Evolutionary conservation across 2,888 invertebrate species (phyloP).

Genomic region (Ephialtes manifestator): DNA sequence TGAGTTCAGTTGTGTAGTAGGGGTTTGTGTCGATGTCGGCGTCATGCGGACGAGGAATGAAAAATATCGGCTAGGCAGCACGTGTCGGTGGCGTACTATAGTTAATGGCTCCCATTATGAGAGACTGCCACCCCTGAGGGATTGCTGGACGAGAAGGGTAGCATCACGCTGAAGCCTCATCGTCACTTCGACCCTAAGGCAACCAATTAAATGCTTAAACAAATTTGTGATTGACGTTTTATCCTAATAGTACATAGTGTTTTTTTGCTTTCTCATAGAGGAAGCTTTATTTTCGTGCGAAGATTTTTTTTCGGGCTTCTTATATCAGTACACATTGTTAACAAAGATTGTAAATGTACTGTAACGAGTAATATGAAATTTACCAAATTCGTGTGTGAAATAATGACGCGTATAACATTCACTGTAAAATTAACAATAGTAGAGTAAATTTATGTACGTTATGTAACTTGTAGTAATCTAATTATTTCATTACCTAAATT

Average conservation of each 20-base stretch:
- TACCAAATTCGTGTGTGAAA: too few species aligned
- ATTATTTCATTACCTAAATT: too few species aligned
- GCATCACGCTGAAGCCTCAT: conserved; percentile 11
- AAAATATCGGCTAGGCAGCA: conserved; percentile 79
- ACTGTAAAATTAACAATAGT: too few species aligned
- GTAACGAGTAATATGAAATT: too few species aligned
- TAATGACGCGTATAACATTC: too few species aligned
- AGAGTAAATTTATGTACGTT: too few species aligned
- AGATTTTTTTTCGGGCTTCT: too few species aligned
- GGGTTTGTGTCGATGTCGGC: conserved; percentile 64
- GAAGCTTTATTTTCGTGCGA: too few species aligned
- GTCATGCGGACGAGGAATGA: conserved; percentile 72
- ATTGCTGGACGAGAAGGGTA: conserved; percentile 19
- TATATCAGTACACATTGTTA: too few species aligned
- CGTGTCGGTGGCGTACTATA: conserved; percentile 78
- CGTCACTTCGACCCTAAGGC: conserved; percentile 46
- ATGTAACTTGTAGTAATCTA: too few species aligned
- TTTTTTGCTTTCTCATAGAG: too few species aligned
- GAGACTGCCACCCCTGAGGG: conserved; percentile 51
- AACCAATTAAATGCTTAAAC: conserved; percentile 59
- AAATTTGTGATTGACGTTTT: neutral
- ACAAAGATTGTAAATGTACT: too few species aligned
- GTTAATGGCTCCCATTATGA: conserved; percentile 82
- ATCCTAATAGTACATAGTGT: neutral
- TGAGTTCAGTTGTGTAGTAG: neutral